Conservation (phyloP, 2,888 invertebrate genomes). For the Magallana nippona region DNA sequence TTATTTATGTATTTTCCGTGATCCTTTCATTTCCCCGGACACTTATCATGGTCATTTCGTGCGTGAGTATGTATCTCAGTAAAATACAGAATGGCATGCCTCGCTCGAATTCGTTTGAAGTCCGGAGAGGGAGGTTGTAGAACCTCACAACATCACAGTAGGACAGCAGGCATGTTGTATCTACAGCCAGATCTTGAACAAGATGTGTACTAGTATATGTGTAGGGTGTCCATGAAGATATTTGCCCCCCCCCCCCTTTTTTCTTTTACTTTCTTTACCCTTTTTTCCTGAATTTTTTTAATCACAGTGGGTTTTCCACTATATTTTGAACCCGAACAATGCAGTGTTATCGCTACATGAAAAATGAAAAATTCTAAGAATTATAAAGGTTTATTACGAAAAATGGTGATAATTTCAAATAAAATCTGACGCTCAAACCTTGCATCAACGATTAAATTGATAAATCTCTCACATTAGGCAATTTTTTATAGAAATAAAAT, state of each 20-base stretch:
- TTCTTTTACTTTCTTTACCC: too few species aligned
- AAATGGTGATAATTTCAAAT: background rate
- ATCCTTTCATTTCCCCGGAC: background rate
- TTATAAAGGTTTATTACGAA: background rate
- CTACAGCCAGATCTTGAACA: too few species aligned
- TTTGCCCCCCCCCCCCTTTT: too few species aligned
- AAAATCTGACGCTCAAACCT: background rate
- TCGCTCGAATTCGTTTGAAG: conserved; percentile 24
- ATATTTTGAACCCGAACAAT: background rate
- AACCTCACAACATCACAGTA: too few species aligned
- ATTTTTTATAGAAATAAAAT: background rate
- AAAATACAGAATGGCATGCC: conserved; percentile 5
- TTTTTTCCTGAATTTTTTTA: too few species aligned
- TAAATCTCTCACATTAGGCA: conserved; percentile 4
- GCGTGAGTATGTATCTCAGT: background rate
- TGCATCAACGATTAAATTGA: conserved; percentile 12
- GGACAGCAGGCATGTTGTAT: too few species aligned
- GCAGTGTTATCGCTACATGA: background rate
- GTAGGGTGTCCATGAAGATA: too few species aligned
- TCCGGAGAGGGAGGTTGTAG: too few species aligned
- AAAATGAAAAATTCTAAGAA: background rate
- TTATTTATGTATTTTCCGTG: too few species aligned
- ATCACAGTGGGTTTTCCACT: background rate
- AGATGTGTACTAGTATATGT: too few species aligned
- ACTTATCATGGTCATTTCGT: background rate